phyloP scores from a whole-genome alignment of 2,797 vertebrate species.

The Enteromius radiatus region DNA sequence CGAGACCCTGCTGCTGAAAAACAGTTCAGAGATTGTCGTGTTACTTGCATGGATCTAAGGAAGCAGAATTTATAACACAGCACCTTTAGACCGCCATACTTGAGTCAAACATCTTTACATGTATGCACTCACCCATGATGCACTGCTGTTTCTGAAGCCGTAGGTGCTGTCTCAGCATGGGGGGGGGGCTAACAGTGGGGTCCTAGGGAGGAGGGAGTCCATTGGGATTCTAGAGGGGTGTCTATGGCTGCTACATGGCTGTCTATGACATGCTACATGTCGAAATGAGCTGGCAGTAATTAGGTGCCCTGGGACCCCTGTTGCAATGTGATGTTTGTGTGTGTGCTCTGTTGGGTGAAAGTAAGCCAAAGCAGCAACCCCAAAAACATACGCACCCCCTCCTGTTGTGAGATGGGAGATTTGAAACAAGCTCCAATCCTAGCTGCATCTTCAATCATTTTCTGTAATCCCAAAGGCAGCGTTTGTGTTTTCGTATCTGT shows the following conservation, averaged over 20 bases:
- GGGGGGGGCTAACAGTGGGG: not conserved
- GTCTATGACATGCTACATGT: slow-evolving; percentile 40
- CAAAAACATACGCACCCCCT: slow-evolving; percentile 8
- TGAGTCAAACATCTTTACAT: not conserved
- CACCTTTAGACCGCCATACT: not conserved
- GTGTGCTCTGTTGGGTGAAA: not conserved
- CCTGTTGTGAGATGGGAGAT: not conserved
- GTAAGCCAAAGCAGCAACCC: slow-evolving; percentile 36
- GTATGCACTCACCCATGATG: slow-evolving; percentile 20
- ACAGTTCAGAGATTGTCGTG: slow-evolving; percentile 5
- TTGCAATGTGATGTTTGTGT: slow-evolving; percentile 26
- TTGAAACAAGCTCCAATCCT: not conserved
- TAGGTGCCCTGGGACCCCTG: slow-evolving; percentile 48
- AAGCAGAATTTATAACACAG: slow-evolving; percentile 1
- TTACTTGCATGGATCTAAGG: not conserved
- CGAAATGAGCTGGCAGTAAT: slow-evolving; percentile 45
- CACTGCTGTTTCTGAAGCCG: not conserved
- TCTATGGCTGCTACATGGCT: slow-evolving; percentile 42
- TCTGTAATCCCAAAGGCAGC: not conserved
- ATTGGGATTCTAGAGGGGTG: slow-evolving; percentile 41
- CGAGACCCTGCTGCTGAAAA: slow-evolving; percentile 14
- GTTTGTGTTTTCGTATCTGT: not conserved
- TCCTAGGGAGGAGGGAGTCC: slow-evolving; percentile 24
- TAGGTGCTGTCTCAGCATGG: slow-evolving; percentile 33
- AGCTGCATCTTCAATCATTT: not conserved